Percentiles rank a stretch among this genome's conserved stretches.
Conservation (phyloP, 2,113 vertebrate species). For the Periophthalmodon schlosseri region DNA sequence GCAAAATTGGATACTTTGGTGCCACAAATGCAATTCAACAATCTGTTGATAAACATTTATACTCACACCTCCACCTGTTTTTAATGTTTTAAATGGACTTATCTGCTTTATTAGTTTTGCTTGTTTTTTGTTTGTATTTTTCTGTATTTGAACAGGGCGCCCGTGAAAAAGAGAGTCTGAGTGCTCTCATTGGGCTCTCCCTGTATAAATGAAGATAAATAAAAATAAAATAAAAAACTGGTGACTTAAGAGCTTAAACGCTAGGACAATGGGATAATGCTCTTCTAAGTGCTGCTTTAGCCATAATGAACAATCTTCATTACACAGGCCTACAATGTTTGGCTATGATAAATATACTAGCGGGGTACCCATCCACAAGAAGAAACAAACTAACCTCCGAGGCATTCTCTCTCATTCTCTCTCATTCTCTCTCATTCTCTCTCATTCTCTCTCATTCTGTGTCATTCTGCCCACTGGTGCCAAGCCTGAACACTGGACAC, state of each 20-base stretch:
- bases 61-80: too few relatives aligned
- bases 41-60: too few relatives aligned
- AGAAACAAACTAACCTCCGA: background rate
- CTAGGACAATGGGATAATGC: background rate
- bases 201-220: too few relatives aligned
- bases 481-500: background rate
- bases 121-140: background rate
- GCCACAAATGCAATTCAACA: too few relatives aligned
- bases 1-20: too few relatives aligned
- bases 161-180: too few relatives aligned
- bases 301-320: background rate
- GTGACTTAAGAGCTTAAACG: background rate
- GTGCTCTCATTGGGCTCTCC: too few relatives aligned
- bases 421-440: too few relatives aligned
- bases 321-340: background rate
- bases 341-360: background rate
- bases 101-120: too few relatives aligned
- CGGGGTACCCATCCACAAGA: background rate
- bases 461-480: background rate
- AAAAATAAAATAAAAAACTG: background rate
- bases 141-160: too few relatives aligned
- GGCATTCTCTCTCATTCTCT: background rate
- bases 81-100: too few relatives aligned
- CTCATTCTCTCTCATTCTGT: background rate
- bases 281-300: background rate